Evolutionary conservation across 2,888 invertebrate species (phyloP).

Genomic region (Sinelater perroti): DNA sequence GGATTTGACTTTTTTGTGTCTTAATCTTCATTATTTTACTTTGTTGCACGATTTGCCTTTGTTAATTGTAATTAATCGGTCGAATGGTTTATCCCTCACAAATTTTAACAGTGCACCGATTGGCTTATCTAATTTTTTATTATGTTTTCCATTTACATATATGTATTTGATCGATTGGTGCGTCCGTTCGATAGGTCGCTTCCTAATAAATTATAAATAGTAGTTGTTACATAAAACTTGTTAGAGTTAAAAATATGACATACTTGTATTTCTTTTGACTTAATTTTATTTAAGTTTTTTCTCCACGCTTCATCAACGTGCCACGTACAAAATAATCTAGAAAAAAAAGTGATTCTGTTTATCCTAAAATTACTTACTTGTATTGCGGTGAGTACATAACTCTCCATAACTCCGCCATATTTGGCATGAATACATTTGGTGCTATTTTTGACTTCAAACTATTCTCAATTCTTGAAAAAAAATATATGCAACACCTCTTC

Average conservation of each 20-base stretch:
- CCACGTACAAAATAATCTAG: not conserved
- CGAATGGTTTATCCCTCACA: slow-evolving; percentile 43
- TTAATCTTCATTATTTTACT: slow-evolving; percentile 21
- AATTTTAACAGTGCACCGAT: slow-evolving; percentile 43
- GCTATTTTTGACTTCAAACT: not conserved
- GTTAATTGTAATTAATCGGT: slow-evolving; percentile 37
- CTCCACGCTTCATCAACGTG: not conserved
- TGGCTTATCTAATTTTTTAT: slow-evolving; percentile 42
- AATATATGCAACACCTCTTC: not conserved
- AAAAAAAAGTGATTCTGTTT: not conserved
- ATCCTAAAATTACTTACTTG: too few relatives aligned
- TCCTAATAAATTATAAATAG: not conserved
- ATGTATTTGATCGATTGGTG: slow-evolving; percentile 40
- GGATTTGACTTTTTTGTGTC: slow-evolving; percentile 24
- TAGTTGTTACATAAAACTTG: not conserved
- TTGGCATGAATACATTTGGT: not conserved
- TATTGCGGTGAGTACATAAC: too few relatives aligned
- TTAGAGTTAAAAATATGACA: not conserved
- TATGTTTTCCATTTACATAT: slow-evolving; percentile 42
- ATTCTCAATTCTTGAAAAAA: not conserved
- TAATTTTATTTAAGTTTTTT: not conserved
- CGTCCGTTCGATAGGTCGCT: slow-evolving; percentile 31
- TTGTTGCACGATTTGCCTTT: slow-evolving; percentile 44
- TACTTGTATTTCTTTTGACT: not conserved
- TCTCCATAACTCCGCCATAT: not conserved